Percentiles rank a stretch among this genome's conserved stretches.
Conservation (phyloP, 2,113 vertebrate genomes). For the Cyprinodon tularosa region DNA sequence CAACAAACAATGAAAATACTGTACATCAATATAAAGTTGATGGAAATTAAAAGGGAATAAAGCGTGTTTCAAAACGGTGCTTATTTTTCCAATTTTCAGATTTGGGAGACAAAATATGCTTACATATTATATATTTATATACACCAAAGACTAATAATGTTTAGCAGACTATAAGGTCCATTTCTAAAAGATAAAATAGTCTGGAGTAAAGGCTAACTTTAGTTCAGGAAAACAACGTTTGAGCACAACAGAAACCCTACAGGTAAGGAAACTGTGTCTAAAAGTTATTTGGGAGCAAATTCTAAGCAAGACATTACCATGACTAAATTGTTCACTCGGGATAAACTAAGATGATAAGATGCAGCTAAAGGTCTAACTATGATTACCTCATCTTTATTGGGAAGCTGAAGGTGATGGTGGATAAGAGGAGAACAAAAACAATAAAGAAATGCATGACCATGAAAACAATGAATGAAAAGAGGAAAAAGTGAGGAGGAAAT, state of each 20-base stretch:
- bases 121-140: too few relatives aligned
- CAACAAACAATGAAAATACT: neutral
- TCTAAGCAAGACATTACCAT: neutral
- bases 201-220: neutral
- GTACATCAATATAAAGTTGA: neutral
- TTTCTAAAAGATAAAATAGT: neutral
- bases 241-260: neutral
- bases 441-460: conserved; percentile 30
- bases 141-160: neutral
- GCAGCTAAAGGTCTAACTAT: neutral
- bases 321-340: neutral
- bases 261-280: neutral
- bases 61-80: neutral
- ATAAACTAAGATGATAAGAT: neutral
- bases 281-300: neutral
- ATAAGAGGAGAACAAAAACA: conserved; percentile 11
- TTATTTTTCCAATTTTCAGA: neutral
- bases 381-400: conserved; percentile 83
- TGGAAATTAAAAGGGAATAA: neutral
- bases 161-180: neutral
- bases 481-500: neutral
- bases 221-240: neutral
- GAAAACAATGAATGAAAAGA: neutral
- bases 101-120: neutral
- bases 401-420: conserved; percentile 74